Evolutionary conservation across 1,140 invertebrate genomes (phyloP).

Genomic region (Trichoplusia ni): DNA sequence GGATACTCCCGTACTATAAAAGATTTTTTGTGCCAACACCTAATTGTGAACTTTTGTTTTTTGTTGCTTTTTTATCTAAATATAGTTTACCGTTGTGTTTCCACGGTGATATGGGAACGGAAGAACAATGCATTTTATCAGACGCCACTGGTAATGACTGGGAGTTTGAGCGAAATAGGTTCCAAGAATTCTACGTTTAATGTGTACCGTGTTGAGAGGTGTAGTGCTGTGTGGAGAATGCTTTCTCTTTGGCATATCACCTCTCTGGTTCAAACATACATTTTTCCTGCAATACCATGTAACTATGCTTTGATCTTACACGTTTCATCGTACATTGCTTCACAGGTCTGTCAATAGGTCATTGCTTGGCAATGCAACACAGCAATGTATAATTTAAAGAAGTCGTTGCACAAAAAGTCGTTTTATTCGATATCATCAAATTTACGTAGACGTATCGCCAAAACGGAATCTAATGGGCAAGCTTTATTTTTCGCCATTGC

Average conservation of each 20-base stretch:
- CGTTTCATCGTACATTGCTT: no score
- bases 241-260: slow-evolving; percentile 15
- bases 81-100: not conserved
- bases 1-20: slow-evolving; percentile 49
- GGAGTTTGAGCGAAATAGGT: slow-evolving; percentile 10
- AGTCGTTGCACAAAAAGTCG: no score
- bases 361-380: no score
- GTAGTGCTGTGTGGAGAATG: not conserved
- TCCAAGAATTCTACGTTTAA: not conserved
- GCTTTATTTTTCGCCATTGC: no score
- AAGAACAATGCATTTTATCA: slow-evolving; percentile 16
- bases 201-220: not conserved
- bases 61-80: slow-evolving; percentile 1
- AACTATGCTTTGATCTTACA: no score
- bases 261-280: not conserved
- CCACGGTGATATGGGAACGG: slow-evolving; percentile 14
- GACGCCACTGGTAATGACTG: slow-evolving; percentile 4
- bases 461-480: no score
- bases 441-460: no score
- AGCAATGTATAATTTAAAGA: no score
- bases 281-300: no score
- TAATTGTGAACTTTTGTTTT: slow-evolving; percentile 11
- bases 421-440: no score
- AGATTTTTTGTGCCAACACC: slow-evolving; percentile 17
- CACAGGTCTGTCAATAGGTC: no score